phyloP scores from a whole-genome alignment of 2,888 invertebrate species.

The Leucoma salicis region DNA sequence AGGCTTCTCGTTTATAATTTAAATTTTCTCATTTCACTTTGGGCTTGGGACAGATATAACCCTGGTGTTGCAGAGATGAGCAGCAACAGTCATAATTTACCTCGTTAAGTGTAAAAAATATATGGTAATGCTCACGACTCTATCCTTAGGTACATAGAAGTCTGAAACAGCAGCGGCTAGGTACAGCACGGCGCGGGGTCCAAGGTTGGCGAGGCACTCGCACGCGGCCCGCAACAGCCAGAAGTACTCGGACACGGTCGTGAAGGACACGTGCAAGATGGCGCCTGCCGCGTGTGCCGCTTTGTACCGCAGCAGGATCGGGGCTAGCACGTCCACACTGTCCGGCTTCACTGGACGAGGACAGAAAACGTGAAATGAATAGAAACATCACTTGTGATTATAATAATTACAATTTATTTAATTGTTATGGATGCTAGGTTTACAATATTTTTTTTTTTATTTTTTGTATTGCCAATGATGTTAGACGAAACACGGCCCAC shows the following conservation, averaged over 20 bases:
- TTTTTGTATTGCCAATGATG: no score
- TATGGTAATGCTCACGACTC: conserved; percentile 86
- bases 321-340: conserved; percentile 87
- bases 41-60: no score
- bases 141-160: conserved; percentile 96
- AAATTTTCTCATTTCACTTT: no score
- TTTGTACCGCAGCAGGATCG: conserved; percentile 89
- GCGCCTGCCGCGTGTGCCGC: conserved; percentile 88
- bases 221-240: conserved; percentile 93
- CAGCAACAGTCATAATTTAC: no score
- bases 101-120: no score
- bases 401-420: no score
- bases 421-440: no score
- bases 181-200: conserved; percentile 90
- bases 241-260: conserved; percentile 94
- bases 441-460: no score
- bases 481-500: no score
- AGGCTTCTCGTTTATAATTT: no score
- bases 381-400: no score
- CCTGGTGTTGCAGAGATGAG: no score
- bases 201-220: conserved; percentile 86
- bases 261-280: conserved; percentile 90
- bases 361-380: not conserved
- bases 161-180: conserved; percentile 99
- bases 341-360: conserved; percentile 85